Conservation (phyloP, 2,888 invertebrate genomes). For the Drosophila rubida region DNA sequence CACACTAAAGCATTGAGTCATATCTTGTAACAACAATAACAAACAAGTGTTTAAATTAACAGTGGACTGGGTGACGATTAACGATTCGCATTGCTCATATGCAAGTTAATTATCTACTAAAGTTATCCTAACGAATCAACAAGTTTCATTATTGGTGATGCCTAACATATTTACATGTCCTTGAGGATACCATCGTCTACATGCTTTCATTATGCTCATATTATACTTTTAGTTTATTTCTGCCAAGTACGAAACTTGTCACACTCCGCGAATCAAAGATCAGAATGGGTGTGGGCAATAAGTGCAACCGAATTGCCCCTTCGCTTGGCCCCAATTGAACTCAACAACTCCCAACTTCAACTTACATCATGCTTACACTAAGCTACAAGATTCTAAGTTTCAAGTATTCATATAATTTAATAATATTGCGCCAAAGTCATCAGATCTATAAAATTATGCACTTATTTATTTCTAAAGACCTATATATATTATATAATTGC, state of each 20-base stretch:
- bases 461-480: too few relatives aligned
- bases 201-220: not conserved
- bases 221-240: not conserved
- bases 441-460: too few relatives aligned
- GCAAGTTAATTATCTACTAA: not conserved
- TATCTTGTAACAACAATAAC: constrained; percentile 17
- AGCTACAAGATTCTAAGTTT: constrained; percentile 8
- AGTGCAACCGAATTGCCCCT: constrained; percentile 27
- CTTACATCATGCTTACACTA: constrained; percentile 31
- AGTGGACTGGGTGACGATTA: not conserved
- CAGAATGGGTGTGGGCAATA: not conserved
- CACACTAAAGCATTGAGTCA: constrained; percentile 52
- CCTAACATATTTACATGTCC: too few relatives aligned
- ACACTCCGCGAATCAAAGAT: constrained; percentile 5
- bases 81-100: not conserved
- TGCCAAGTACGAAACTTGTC: constrained; percentile 3
- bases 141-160: too few relatives aligned
- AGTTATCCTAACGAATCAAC: too few relatives aligned
- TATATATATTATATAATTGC: too few relatives aligned
- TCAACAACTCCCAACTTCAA: constrained; percentile 44
- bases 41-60: not conserved
- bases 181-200: too few relatives aligned
- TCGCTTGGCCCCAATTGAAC: constrained; percentile 55
- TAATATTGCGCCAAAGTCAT: too few relatives aligned
- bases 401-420: not conserved